Evolutionary conservation across 2,888 invertebrate genomes (phyloP), one percentile per base, ranked within the genome.

Genomic region (Steromphala cineraria): DNA sequence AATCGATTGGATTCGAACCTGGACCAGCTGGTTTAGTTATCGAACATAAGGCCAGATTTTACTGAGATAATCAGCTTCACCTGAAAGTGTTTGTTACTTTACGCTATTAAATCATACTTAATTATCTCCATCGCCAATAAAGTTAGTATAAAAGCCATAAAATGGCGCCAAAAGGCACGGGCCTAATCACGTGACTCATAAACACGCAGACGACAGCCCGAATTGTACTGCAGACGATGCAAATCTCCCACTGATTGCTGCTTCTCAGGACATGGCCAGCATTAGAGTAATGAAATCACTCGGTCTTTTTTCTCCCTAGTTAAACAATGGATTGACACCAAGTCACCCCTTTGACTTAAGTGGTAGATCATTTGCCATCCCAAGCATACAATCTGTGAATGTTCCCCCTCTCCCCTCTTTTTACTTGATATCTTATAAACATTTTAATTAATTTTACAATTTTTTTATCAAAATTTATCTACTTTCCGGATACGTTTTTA

Each of bases 231-330:
- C 62, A 62, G 62, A 62, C 62, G 62, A 62, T 62, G 15, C 62
- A 62, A 62, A 62, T 62, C 62, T 62, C 17, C 28, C 21, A 17
- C 24, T 62, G 62, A 62, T 62, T 24, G 62, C 62, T 62, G 24
- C 15, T 62, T 62, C 62, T 62, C 62, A 28, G 24, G 62, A 17
- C 28, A 62, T 24, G 62, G 10, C 28, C 15, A 15, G 24, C 62
- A 62, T 62, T 62, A 62, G 62, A 62, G 15, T 62, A 28, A 62
- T 62, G 62, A 62, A 62, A n/a, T 62, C 62, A 62, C 28, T 62
- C 13, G 28, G 62, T 46, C 46, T 46, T 46, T 46, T 46, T 46
- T 46, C 46, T 46, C 46, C 13, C 46, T 46, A 46, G 46, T 46
- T 46, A 46, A 46, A 46, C 46, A 46, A 46, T 46, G 46, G 46